phyloP scores from a whole-genome alignment of 2,113 vertebrate species.

The Tauraco erythrolophus region DNA sequence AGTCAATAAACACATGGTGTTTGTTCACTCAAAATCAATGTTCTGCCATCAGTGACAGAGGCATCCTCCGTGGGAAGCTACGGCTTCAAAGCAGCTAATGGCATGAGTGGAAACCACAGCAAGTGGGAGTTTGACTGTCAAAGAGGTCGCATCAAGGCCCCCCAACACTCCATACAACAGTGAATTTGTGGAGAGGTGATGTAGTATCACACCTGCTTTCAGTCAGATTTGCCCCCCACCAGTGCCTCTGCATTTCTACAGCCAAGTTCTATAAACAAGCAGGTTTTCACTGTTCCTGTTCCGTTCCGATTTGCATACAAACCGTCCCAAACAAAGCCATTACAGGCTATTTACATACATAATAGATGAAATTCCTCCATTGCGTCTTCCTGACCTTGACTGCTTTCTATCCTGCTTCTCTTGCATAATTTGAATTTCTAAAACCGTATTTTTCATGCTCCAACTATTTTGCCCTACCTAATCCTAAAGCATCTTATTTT shows the following conservation, averaged over 20 bases:
- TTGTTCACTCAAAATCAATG: background rate
- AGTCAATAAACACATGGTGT: background rate
- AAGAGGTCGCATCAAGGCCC: background rate
- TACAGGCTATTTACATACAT: background rate
- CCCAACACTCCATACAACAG: background rate
- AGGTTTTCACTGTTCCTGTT: background rate
- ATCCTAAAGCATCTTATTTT: background rate
- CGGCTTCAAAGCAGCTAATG: background rate
- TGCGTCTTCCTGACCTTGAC: background rate
- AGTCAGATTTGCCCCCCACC: too few species aligned
- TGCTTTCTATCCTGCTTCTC: background rate
- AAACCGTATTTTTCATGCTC: background rate
- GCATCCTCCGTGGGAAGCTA: background rate
- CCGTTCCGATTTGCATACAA: background rate
- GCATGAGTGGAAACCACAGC: rapidly evolving
- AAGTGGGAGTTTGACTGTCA: background rate
- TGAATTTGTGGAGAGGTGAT: background rate
- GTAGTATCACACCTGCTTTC: background rate
- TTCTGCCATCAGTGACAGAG: background rate
- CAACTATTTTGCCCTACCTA: background rate
- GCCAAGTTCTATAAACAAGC: background rate
- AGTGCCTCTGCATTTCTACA: background rate
- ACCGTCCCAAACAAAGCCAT: background rate
- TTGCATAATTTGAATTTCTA: background rate
- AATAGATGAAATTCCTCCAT: background rate